Conservation (phyloP, 2,113 vertebrate genomes). For the Todiramphus chloris region DNA sequence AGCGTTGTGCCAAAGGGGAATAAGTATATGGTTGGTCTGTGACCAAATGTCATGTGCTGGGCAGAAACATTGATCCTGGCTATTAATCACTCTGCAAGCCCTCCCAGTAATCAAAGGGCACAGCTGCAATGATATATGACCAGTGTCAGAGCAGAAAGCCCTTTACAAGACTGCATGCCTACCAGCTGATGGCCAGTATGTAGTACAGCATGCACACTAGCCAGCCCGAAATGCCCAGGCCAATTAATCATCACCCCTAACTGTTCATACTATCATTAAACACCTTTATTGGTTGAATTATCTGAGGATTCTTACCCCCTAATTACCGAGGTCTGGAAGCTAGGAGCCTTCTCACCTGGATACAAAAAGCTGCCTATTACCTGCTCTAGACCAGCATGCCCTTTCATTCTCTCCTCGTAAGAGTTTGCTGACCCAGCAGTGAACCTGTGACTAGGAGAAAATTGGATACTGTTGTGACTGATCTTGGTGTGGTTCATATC, state of each 20-base stretch:
- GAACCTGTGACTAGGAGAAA: constrained; percentile 78
- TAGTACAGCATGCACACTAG: constrained; percentile 78
- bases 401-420: constrained; percentile 74
- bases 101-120: constrained; percentile 98
- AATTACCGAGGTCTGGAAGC: constrained; percentile 82
- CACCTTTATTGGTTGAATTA: constrained; percentile 87
- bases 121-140: constrained; percentile 95
- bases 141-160: constrained; percentile 92
- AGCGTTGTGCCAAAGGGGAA: constrained; percentile 88
- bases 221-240: constrained; percentile 81
- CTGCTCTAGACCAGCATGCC: constrained; percentile 68
- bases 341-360: constrained; percentile 82
- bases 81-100: constrained; percentile 98
- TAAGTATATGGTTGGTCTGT: constrained; percentile 98
- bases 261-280: constrained; percentile 85
- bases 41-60: constrained; percentile 97
- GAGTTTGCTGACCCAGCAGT: constrained; percentile 82
- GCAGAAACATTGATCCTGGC: constrained; percentile 97
- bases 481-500: constrained; percentile 74
- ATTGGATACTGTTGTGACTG: constrained; percentile 78
- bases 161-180: constrained; percentile 89
- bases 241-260: constrained; percentile 90
- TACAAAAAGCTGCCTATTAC: constrained; percentile 80
- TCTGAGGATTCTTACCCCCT: constrained; percentile 77
- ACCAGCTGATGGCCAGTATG: constrained; percentile 87